Evolutionary conservation across 1,140 invertebrate genomes (phyloP), one percentile per base, ranked within the genome.

Genomic region (Zeugodacus cucurbitae): DNA sequence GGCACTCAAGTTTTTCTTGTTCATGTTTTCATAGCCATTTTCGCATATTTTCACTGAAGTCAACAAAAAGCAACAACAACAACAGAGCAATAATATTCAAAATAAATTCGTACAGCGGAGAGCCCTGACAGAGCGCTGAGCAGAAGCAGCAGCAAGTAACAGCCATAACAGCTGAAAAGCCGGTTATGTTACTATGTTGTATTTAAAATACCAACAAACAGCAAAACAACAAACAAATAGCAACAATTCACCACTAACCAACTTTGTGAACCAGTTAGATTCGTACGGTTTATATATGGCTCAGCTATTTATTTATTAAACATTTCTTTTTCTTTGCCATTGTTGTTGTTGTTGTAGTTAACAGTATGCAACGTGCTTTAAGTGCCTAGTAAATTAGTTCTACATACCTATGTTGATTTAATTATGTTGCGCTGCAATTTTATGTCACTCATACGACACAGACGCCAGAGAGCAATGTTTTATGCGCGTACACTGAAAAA

Each of bases 241-340:
- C 74, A 54, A 11, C 74, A 82, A 82, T 82, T 41, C 74, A 82
- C 74, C 74, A 82, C 74, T 82, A 82, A 82, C 74, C 74, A 82
- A 82, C 41, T 82, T n/a, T 82, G 26, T 37, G 41, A 82, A 82
- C 74, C 41, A 82, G 74, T 82, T 82, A 26, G 41, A 82, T 48
- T 0, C n/a, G 37, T n/a, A 26, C 41, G 26, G 7, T 82, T 82
- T 48, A 22, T 22, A 82, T 48, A 41, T 22, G 37, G 7, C 41
- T 48, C 41, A 48, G 74, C 41, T 48, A 48, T 48, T 82, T 82
- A 82, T 26, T 62, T 48, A 7, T 48, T 82, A 82, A 82, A 62
- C 58, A 26, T 26, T 22, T 26, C 22, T 62, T 62, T 6, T 62
- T 58, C 17, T 62, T 62, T 62, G 8, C 5, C 0, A 26, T 62